Evolutionary conservation across 2,888 invertebrate genomes (phyloP), one percentile per base, ranked within the genome.

Genomic region (Cenopis cana): DNA sequence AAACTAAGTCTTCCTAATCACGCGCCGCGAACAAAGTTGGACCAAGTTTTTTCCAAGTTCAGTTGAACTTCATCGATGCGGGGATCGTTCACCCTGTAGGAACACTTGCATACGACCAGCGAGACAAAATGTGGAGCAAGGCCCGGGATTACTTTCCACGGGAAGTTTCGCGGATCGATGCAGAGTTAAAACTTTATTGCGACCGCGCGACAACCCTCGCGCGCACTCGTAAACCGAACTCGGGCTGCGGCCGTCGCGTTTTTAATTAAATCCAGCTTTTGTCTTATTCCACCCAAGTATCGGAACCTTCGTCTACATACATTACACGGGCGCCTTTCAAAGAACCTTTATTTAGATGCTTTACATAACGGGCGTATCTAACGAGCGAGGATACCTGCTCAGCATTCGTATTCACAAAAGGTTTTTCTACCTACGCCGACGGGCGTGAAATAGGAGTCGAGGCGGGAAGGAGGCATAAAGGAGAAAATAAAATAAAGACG

Each of bases 401-500:
- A 85, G 90, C 89, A 92, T 93, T 92, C 89, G 91, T 91, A 93
- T 92, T 92, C 92, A 91, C 89, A 91, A 92, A 89, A 91, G 93
- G 91, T 91, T 90, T 89, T 89, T 89, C 89, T 91, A 91, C 92
- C 92, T 91, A 90, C 89, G 82, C 81, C 81, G 83, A 83, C 91
- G 91, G 92, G 92, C 91, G 91, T 90, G 82, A 91, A 92, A 90
- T 89, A 92, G 93, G 91, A 91, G 91, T 90, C 86, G 89, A 91
- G 83, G 74, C 85, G 84, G 88, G 89, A 92, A 91, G 92, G 93
- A 93, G 93, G 92, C 87, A 89, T 85, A 86, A 91, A 92, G 91
- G 91, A 93, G 90, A 91, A 93, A 93, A 93, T 93, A 92, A 93
- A 93, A 91, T 93, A 90, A 92, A 93, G 93, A 93, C 90, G 92